phyloP scores from a whole-genome alignment of 2,113 vertebrate species.

The Aepyceros melampus region DNA sequence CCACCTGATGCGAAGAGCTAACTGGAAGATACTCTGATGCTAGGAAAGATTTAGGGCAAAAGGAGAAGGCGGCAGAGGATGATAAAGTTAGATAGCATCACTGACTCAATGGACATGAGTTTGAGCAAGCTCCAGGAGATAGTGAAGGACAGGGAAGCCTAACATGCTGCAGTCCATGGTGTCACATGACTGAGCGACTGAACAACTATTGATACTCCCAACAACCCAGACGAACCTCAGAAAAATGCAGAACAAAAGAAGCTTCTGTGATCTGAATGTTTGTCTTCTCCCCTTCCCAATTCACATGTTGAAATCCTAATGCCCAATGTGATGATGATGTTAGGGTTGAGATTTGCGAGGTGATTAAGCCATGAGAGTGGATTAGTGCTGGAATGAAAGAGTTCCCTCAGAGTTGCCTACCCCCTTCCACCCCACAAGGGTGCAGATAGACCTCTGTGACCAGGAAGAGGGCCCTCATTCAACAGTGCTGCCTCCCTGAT shows the following conservation, averaged over 20 bases:
- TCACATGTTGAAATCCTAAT: neutral
- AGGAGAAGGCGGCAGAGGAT: neutral
- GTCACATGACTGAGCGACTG: neutral
- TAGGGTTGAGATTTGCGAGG: neutral
- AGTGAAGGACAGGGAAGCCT: neutral
- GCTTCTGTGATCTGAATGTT: neutral
- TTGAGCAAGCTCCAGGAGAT: neutral
- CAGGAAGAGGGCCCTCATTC: neutral
- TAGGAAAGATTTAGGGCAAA: neutral
- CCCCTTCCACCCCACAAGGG: neutral
- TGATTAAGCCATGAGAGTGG: neutral
- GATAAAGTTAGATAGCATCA: neutral
- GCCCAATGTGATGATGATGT: neutral
- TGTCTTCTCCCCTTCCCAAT: too few species aligned
- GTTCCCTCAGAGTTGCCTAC: neutral
- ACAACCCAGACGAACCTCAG: neutral
- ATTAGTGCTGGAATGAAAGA: neutral
- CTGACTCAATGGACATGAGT: neutral
- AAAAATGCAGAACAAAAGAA: neutral
- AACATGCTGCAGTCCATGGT: neutral
- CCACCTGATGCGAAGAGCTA: neutral
- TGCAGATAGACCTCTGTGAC: neutral
- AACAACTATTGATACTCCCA: neutral
- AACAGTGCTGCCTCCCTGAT: neutral
- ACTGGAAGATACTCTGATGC: neutral